phyloP scores from a whole-genome alignment of 2,888 invertebrate species.

The Busseola fusca region DNA sequence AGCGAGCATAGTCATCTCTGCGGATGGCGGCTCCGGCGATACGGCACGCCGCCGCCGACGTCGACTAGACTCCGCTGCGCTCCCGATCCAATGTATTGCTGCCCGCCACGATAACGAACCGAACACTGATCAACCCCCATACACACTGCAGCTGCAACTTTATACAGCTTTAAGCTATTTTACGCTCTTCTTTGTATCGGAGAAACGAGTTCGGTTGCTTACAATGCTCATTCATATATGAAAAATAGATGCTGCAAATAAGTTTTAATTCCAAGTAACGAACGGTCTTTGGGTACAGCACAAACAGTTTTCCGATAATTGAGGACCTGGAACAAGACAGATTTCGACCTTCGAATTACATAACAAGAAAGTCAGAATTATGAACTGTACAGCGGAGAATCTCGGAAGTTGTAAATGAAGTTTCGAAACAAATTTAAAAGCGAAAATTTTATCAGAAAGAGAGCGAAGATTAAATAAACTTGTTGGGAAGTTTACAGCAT shows the following conservation, averaged over 20 bases:
- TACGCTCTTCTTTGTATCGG: conserved; percentile 54
- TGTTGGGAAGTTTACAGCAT: conserved; percentile 57
- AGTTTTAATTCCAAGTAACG: conserved; percentile 4
- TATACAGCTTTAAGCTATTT: conserved; percentile 53
- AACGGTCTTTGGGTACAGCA: conserved; percentile 6
- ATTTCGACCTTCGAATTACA: conserved; percentile 43
- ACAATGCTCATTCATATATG: conserved; percentile 19
- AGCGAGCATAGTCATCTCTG: conserved; percentile 87
- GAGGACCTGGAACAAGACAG: conserved; percentile 20
- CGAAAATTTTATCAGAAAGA: conserved; percentile 60
- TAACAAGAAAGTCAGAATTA: conserved; percentile 57
- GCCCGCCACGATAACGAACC: conserved; percentile 74
- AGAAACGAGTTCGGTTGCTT: conserved; percentile 45
- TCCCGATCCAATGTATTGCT: conserved; percentile 72
- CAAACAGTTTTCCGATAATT: conserved; percentile 6
- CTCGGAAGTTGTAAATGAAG: conserved; percentile 56
- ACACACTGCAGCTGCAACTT: conserved; percentile 64
- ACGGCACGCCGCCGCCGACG: conserved; percentile 75
- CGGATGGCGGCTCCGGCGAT: conserved; percentile 83
- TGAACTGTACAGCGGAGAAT: conserved; percentile 52
- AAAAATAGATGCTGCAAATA: conserved; percentile 3
- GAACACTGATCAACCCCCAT: conserved; percentile 71
- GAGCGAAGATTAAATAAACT: conserved; percentile 59
- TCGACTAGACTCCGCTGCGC: conserved; percentile 71
- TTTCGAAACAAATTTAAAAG: conserved; percentile 61